A percentile compares a stretch with the other conserved stretches of the same genome.
Evolutionary conservation across 2,113 vertebrate genomes (phyloP).

Genomic region (Chiloscyllium plagiosum): DNA sequence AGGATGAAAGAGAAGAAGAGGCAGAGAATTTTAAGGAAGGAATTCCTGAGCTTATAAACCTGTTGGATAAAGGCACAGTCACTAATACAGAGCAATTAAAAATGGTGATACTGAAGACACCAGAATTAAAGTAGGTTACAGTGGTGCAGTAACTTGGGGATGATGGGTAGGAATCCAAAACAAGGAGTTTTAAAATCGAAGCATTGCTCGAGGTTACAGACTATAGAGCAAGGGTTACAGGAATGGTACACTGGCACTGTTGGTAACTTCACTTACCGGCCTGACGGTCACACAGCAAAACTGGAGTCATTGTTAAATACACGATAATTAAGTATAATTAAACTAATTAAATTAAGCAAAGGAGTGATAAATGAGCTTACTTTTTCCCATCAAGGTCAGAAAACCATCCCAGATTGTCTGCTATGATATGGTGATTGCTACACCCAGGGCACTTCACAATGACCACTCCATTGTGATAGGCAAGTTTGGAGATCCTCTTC

Average conservation of each 20-base stretch:
- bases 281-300: fast-evolving
- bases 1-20: too few species aligned
- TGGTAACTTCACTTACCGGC: fast-evolving
- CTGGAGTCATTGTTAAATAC: fast-evolving
- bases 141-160: too few species aligned
- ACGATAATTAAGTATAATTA: neutral
- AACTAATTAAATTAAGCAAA: fast-evolving
- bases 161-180: too few species aligned
- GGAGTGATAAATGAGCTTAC: slow-evolving; percentile 49
- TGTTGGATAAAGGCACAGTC: too few species aligned
- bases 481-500: slow-evolving; percentile 75
- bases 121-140: too few species aligned
- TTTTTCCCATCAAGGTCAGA: slow-evolving; percentile 82
- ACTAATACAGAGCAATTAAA: too few species aligned
- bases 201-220: too few species aligned
- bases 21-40: too few species aligned
- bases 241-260: neutral
- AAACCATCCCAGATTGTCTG: slow-evolving; percentile 91
- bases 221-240: too few species aligned
- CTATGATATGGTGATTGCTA: slow-evolving; percentile 79
- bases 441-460: slow-evolving; percentile 84
- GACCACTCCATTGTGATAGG: slow-evolving; percentile 82
- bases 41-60: too few species aligned
- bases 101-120: too few species aligned
- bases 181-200: too few species aligned